A percentile compares a stretch with the other conserved stretches of the same genome.
phyloP scores from a whole-genome alignment of 2,113 vertebrate genomes.

The Lophura nycthemera region DNA sequence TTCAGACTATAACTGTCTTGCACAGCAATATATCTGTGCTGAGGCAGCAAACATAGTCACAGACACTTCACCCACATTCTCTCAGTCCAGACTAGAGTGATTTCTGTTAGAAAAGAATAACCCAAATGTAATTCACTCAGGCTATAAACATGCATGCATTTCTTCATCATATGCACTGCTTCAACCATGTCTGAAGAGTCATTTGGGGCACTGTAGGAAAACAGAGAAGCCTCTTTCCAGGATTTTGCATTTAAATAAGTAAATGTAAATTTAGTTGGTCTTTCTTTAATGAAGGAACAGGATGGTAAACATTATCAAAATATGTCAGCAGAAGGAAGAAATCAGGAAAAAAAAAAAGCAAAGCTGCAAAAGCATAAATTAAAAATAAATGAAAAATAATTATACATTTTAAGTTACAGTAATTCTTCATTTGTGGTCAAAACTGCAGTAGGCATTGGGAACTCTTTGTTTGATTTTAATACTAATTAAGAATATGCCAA shows the following conservation, averaged over 20 bases:
- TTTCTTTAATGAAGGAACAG: conserved; percentile 26
- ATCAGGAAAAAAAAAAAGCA: neutral
- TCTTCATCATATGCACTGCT: neutral
- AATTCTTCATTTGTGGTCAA: neutral
- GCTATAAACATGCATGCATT: no score
- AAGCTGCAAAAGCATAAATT: conserved; percentile 36
- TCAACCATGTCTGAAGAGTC: neutral
- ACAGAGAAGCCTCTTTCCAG: neutral
- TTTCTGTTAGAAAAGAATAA: neutral
- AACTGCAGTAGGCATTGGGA: neutral
- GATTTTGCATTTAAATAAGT: neutral
- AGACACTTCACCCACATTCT: neutral
- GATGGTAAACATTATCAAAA: conserved; percentile 16
- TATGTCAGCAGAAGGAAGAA: conserved; percentile 33
- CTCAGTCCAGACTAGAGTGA: fast-evolving
- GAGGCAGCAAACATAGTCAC: neutral
- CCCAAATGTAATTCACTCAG: neutral
- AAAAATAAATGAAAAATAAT: conserved; percentile 38
- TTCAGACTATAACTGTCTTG: neutral
- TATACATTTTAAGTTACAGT: conserved; percentile 8
- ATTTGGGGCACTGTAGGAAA: neutral
- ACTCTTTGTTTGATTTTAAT: conserved; percentile 3
- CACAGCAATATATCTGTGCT: neutral
- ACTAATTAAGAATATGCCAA: neutral
- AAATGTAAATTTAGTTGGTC: neutral